phyloP scores from a whole-genome alignment of 2,888 invertebrate species.

The Adelognathus sp. region DNA sequence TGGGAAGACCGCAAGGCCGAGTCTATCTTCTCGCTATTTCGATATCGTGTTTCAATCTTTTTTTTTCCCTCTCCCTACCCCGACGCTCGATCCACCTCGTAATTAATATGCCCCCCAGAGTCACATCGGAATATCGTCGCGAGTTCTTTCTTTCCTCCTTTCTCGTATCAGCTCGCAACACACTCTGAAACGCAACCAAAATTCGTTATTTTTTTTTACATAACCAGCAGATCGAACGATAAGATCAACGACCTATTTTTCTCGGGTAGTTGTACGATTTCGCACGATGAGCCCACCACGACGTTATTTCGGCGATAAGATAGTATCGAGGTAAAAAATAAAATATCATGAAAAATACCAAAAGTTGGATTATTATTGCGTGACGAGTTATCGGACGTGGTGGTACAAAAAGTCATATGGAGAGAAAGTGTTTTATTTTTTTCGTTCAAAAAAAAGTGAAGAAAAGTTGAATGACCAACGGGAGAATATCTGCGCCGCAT shows the following conservation, averaged over 20 bases:
- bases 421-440: no score
- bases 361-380: constrained; percentile 39
- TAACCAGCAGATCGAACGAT: not conserved
- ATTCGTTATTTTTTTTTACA: not conserved
- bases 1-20: constrained; percentile 25
- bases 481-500: not conserved
- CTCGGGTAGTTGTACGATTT: constrained; percentile 58
- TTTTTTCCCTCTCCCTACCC: constrained; percentile 23
- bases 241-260: constrained; percentile 32
- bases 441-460: constrained; percentile 14
- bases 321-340: constrained; percentile 61
- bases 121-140: constrained; percentile 6
- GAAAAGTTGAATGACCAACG: not conserved
- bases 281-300: constrained; percentile 57
- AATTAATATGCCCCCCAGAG: constrained; percentile 42
- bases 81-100: constrained; percentile 7
- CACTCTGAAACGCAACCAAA: not conserved
- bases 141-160: not conserved
- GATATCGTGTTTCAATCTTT: constrained; percentile 55
- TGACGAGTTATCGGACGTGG: constrained; percentile 25
- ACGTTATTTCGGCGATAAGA: constrained; percentile 69
- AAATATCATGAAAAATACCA: constrained; percentile 36
- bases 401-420: constrained; percentile 16
- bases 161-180: not conserved
- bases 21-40: constrained; percentile 43